Evolutionary conservation across 1,140 invertebrate genomes (phyloP), one percentile per base, ranked within the genome.

Genomic region (Atta texana): DNA sequence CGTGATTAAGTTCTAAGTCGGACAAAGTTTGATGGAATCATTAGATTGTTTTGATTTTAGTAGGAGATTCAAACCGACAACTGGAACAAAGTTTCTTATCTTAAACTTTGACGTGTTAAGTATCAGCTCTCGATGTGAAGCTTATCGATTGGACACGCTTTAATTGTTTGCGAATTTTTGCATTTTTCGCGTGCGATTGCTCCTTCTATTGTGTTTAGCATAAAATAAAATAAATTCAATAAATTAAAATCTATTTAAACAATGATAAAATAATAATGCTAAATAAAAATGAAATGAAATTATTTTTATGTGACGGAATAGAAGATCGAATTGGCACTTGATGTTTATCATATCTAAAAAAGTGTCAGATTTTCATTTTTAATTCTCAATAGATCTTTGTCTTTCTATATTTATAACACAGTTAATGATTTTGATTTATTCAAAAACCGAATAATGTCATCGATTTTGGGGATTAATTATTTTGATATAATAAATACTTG

Each of bases 11-110:
- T 72, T 71, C 21, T 24, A 21, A 81, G 31, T 44, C 78, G 78
- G 16, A 5, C 34, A 5, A 81, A 81, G 78, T 81, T 81, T 81
- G 53, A 72, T 81, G 18, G 18, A 72, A 59, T 71, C 66, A 66
- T 81, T 59, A 44, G 53, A 72, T 74, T 82, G 18, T 82, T 81
- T 82, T 82, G 80, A 82, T 44, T 82, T 82, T 53, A 10, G 53
- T 55, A 53, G 28, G 16, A 71, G 21, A 59, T 74, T 74, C 53
- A 71, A 71, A 10, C 12, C 68, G 18, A 74, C 31, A 34, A 34
- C 72, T 39, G 18, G 1, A 12, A 44, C 18, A 5, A 82, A 82
- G 53, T 82, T 82, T 74, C 53, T 72, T 71, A 71, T 57, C 64
- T 72, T 59, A 57, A 74, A 82, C 68, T 82, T 82, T 16, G 28